These are phyloP conservation scores for Salpingus planirostris DNA, from an alignment of 2,888 invertebrate species.

Conservation along the genomic window DNA sequence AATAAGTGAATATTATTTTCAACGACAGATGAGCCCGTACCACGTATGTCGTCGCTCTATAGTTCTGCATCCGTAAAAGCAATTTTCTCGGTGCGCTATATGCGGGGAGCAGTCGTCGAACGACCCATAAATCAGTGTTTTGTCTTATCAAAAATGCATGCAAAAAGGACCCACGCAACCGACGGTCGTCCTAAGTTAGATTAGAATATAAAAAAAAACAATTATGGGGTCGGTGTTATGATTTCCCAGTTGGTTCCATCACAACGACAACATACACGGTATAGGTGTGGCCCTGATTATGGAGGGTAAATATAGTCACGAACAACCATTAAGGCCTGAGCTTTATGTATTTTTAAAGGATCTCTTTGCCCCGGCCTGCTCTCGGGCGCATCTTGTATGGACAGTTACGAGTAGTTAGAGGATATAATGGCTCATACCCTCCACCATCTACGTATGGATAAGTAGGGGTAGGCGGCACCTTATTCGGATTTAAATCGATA, in stretches of 20 bases:
- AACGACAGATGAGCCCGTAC: conserved; percentile 2
- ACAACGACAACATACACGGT: not conserved
- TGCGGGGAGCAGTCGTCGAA: conserved; percentile 6
- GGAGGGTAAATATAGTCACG: conserved; percentile 29
- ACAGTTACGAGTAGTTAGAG: too few species aligned
- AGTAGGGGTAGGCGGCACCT: too few species aligned
- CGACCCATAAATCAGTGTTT: conserved; percentile 17
- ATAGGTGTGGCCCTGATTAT: conserved; percentile 29
- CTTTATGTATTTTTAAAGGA: conserved; percentile 24
- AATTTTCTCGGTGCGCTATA: not conserved
- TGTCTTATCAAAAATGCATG: conserved; percentile 19
- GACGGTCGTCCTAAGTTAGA: conserved; percentile 18
- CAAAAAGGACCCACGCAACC: conserved; percentile 18
- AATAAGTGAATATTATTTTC: too few species aligned
- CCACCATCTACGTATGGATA: too few species aligned
- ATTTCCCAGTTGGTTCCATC: conserved; percentile 32
- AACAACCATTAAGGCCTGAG: conserved; percentile 19
- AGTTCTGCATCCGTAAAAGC: too few species aligned
- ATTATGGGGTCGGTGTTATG: conserved; percentile 32
- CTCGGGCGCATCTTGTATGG: too few species aligned
- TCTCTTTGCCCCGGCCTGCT: too few species aligned
- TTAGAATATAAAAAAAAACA: conserved; percentile 28
- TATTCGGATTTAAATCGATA: too few species aligned
- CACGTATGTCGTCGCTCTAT: too few species aligned
- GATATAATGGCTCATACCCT: too few species aligned